phyloP scores from a whole-genome alignment of 2,113 vertebrate genomes.

The Helogale parvula region DNA sequence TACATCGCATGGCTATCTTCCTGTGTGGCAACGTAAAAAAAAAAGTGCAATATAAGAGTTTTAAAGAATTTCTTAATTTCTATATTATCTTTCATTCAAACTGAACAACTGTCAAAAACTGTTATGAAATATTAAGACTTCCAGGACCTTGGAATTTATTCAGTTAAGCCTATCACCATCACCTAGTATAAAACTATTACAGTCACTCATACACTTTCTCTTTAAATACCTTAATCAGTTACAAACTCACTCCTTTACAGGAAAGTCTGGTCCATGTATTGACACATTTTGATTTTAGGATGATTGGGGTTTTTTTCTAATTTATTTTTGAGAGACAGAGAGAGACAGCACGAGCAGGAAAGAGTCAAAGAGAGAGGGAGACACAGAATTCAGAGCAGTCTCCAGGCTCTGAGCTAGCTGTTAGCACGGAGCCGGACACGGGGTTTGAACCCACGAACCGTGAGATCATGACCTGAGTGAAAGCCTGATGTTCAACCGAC shows the following conservation, averaged over 20 bases:
- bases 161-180: neutral
- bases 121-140: neutral
- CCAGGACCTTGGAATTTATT: neutral
- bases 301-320: no score
- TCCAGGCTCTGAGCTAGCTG: no score
- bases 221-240: neutral
- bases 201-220: neutral
- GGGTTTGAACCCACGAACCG: no score
- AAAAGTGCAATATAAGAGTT: neutral
- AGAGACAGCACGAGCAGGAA: no score
- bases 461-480: no score
- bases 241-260: neutral
- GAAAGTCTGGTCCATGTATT: neutral
- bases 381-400: no score
- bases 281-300: neutral
- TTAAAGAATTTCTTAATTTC: neutral
- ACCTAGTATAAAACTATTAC: neutral
- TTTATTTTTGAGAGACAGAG: no score
- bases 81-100: neutral
- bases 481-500: no score
- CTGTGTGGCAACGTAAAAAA: neutral
- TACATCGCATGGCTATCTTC: neutral
- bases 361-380: no score
- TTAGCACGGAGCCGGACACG: no score
- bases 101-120: neutral